Conservation (phyloP, 2,113 vertebrate genomes). For the Macrotis lagotis region DNA sequence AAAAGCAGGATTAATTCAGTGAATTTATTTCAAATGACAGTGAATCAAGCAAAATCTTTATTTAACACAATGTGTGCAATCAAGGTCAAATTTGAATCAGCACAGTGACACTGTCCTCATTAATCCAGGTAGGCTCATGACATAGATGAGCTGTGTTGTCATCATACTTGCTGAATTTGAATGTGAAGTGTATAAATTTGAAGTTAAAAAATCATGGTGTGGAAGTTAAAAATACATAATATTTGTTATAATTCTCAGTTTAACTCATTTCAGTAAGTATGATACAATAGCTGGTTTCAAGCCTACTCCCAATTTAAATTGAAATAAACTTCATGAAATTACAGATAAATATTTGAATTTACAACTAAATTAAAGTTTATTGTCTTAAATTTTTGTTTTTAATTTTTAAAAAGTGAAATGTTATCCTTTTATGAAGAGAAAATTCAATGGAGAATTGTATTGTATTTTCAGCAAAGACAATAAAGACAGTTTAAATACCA, state of each 20-base stretch:
- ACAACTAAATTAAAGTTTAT: neutral
- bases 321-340: neutral
- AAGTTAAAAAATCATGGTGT: neutral
- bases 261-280: neutral
- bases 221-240: neutral
- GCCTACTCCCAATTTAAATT: neutral
- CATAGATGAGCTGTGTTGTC: neutral
- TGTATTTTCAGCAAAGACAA: neutral
- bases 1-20: neutral
- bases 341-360: neutral
- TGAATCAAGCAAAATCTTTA: neutral
- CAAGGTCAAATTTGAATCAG: neutral
- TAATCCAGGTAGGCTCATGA: neutral
- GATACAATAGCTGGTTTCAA: neutral
- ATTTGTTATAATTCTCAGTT: neutral
- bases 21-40: neutral
- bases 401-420: neutral
- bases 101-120: neutral
- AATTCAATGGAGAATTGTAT: neutral
- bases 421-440: neutral
- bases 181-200: neutral
- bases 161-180: neutral
- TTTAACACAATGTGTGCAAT: neutral
- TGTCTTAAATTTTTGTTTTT: neutral
- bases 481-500: neutral